These are phyloP conservation scores for Eupithecia subfuscata DNA, from an alignment of 2,888 invertebrate genomes.

Conservation along the genomic window DNA sequence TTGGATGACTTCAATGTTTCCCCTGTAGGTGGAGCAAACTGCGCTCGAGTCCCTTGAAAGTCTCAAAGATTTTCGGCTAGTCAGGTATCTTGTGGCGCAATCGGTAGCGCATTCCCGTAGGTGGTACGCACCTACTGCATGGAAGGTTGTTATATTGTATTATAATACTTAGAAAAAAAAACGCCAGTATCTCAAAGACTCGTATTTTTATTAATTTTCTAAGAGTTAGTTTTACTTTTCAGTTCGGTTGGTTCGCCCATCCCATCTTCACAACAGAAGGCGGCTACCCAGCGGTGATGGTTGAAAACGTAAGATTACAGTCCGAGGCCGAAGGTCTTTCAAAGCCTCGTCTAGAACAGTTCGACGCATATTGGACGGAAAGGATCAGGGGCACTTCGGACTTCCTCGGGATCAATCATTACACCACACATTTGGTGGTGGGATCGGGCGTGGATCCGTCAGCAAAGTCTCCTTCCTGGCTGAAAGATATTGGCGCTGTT, in stretches of 20 bases:
- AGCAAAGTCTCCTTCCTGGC: slow-evolving; percentile 78
- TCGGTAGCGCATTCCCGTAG: too few relatives aligned
- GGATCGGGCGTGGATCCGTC: slow-evolving; percentile 72
- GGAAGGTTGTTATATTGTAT: too few relatives aligned
- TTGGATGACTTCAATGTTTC: too few relatives aligned
- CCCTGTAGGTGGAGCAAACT: too few relatives aligned
- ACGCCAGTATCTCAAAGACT: neutral
- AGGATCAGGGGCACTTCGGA: slow-evolving; percentile 80
- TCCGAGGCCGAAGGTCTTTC: slow-evolving; percentile 72
- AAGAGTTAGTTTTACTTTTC: slow-evolving; percentile 14
- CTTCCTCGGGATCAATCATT: slow-evolving; percentile 80
- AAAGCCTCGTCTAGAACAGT: slow-evolving; percentile 74
- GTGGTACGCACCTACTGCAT: too few relatives aligned
- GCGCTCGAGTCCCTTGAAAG: too few relatives aligned
- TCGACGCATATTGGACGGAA: slow-evolving; percentile 75
- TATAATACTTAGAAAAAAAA: neutral
- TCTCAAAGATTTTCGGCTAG: too few relatives aligned
- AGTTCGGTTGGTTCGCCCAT: slow-evolving; percentile 84
- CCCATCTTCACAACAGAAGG: slow-evolving; percentile 80
- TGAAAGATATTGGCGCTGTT: slow-evolving; percentile 78
- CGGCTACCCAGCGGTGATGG: slow-evolving; percentile 78
- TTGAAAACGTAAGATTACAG: slow-evolving; percentile 73
- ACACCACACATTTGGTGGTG: slow-evolving; percentile 76
- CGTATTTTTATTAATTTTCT: too few relatives aligned
- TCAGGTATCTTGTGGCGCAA: too few relatives aligned